Evolutionary conservation across 2,888 invertebrate genomes (phyloP).

Genomic region (Phlogophora meticulosa): DNA sequence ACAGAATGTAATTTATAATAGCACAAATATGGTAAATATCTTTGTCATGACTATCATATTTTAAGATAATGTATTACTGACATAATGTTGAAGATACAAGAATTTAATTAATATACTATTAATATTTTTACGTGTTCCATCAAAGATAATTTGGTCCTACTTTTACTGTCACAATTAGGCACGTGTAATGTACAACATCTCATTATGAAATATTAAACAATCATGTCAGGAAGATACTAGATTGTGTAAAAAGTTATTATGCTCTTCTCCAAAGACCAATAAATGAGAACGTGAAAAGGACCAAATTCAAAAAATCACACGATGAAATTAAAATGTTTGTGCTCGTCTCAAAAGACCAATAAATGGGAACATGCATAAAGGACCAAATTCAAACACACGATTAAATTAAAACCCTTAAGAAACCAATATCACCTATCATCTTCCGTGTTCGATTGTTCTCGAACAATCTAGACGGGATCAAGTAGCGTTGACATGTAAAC

Average conservation of each 20-base stretch:
- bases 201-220: neutral
- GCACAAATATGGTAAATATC: no score
- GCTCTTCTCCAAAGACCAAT: no score
- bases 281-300: no score
- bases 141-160: neutral
- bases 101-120: no score
- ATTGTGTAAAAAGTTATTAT: neutral
- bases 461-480: constrained; percentile 57
- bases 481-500: constrained; percentile 67
- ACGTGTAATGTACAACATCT: neutral
- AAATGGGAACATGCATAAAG: neutral
- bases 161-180: neutral
- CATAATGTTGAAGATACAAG: no score
- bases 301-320: no score
- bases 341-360: neutral
- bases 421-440: constrained; percentile 43
- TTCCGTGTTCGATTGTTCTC: constrained; percentile 46
- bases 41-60: no score
- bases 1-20: no score
- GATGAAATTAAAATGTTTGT: no score
- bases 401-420: constrained; percentile 33
- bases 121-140: no score
- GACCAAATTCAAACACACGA: neutral
- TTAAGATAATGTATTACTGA: no score
- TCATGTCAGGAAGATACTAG: neutral